Percentiles rank a stretch among this genome's conserved stretches.
phyloP scores from a whole-genome alignment of 2,113 vertebrate species.

The Trichechus manatus region DNA sequence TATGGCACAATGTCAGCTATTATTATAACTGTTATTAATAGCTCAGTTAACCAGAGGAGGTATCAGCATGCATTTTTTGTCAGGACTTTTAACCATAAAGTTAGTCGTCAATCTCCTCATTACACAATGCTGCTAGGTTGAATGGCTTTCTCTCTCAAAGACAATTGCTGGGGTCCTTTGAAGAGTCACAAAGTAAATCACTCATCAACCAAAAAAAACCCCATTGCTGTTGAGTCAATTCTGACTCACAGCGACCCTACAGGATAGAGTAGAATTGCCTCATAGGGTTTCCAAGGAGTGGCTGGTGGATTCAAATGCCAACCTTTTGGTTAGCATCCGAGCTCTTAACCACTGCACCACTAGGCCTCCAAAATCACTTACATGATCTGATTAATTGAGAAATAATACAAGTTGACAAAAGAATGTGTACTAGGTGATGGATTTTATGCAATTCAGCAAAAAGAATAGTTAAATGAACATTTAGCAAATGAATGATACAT shows the following conservation, averaged over 20 bases:
- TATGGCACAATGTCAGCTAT: not conserved
- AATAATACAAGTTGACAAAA: not conserved
- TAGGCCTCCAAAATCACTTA: not conserved
- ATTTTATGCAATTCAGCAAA: not conserved
- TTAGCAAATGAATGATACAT: not conserved
- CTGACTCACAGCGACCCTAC: too few species aligned
- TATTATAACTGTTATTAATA: not conserved
- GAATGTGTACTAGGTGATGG: not conserved
- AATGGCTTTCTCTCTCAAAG: not conserved
- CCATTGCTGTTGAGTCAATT: too few species aligned
- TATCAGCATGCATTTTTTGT: not conserved
- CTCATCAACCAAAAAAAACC: too few species aligned
- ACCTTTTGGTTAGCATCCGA: too few species aligned
- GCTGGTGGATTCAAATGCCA: too few species aligned
- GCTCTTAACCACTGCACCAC: too few species aligned
- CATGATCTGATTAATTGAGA: not conserved
- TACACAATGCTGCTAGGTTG: not conserved
- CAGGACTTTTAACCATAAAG: not conserved
- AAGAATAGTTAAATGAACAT: not conserved
- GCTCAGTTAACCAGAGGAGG: not conserved
- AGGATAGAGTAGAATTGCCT: too few species aligned
- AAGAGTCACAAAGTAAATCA: not conserved
- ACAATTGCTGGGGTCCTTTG: not conserved
- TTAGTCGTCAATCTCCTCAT: not conserved
- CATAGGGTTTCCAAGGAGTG: too few species aligned